A percentile compares a stretch with the other conserved stretches of the same genome.
These are phyloP conservation scores for Pollenia angustigena DNA, from an alignment of 2,888 invertebrate species.

Conservation along the genomic window DNA sequence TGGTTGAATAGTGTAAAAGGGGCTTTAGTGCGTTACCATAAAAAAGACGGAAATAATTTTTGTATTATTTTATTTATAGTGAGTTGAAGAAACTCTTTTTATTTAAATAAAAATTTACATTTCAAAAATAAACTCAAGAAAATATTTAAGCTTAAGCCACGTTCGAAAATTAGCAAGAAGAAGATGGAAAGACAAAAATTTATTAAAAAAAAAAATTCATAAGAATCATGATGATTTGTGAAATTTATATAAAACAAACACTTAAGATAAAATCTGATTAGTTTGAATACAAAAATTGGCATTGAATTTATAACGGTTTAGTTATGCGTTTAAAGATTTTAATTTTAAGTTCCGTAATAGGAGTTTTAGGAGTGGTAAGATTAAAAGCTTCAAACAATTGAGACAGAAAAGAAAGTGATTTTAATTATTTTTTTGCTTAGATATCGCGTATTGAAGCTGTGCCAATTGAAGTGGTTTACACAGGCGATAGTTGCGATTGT, in stretches of 20 bases:
- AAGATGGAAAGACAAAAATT: slow-evolving; percentile 28
- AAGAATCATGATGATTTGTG: slow-evolving; percentile 14
- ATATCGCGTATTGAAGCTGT: slow-evolving; percentile 66
- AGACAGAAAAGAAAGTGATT: not conserved
- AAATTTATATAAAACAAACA: slow-evolving; percentile 64
- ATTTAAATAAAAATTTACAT: not conserved
- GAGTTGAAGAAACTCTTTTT: not conserved
- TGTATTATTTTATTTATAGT: not conserved
- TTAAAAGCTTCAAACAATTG: not conserved
- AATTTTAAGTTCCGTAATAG: slow-evolving; percentile 20
- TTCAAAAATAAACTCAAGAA: slow-evolving; percentile 46
- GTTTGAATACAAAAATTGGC: slow-evolving; percentile 48
- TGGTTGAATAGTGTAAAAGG: too few species aligned
- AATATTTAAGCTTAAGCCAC: slow-evolving; percentile 70
- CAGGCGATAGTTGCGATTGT: slow-evolving; percentile 80
- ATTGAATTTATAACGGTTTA: slow-evolving; percentile 9
- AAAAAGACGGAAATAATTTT: slow-evolving; percentile 31
- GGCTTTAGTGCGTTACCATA: not conserved
- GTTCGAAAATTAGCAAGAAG: slow-evolving; percentile 45
- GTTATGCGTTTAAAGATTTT: slow-evolving; percentile 37
- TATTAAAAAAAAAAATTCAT: not conserved
- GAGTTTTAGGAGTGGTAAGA: slow-evolving; percentile 63
- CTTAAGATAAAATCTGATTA: slow-evolving; percentile 61
- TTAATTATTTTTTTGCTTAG: slow-evolving; percentile 62
- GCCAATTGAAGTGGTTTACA: slow-evolving; percentile 79